phyloP scores from a whole-genome alignment of 2,888 invertebrate species.

The Synergus gifuensis region DNA sequence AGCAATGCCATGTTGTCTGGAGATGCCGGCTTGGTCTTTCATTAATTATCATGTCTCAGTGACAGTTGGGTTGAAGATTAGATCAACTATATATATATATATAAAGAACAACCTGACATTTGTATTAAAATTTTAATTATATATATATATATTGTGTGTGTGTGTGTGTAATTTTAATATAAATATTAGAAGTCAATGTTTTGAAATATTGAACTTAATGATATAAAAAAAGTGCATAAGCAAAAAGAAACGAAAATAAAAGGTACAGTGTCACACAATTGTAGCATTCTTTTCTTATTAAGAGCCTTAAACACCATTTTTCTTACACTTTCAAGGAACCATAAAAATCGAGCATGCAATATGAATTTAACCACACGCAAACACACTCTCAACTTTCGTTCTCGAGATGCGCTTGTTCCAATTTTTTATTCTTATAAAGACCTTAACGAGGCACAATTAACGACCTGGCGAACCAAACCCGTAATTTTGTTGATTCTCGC shows the following conservation, averaged over 20 bases:
- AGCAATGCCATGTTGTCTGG: conserved; percentile 37
- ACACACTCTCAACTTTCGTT: not conserved
- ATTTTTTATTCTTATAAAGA: not conserved
- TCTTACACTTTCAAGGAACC: not conserved
- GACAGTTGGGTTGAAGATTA: conserved; percentile 31
- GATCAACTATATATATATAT: conserved; percentile 20
- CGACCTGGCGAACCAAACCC: not conserved
- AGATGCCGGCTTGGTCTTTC: conserved; percentile 37
- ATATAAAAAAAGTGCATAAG: too few species aligned
- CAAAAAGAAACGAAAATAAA: too few species aligned
- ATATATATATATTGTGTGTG: not conserved
- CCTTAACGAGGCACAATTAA: not conserved
- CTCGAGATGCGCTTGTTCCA: not conserved
- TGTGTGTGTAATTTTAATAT: too few species aligned
- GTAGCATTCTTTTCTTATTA: not conserved
- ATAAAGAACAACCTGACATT: conserved; percentile 14
- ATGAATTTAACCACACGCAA: not conserved
- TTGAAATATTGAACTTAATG: too few species aligned
- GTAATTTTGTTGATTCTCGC: not conserved
- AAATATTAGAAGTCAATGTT: too few species aligned
- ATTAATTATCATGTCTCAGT: conserved; percentile 44
- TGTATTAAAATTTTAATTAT: conserved; percentile 40
- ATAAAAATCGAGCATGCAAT: not conserved
- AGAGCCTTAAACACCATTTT: not conserved
- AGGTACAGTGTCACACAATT: not conserved